Conservation (phyloP, 2,797 vertebrate genomes). For the Enteromius argenteus region DNA sequence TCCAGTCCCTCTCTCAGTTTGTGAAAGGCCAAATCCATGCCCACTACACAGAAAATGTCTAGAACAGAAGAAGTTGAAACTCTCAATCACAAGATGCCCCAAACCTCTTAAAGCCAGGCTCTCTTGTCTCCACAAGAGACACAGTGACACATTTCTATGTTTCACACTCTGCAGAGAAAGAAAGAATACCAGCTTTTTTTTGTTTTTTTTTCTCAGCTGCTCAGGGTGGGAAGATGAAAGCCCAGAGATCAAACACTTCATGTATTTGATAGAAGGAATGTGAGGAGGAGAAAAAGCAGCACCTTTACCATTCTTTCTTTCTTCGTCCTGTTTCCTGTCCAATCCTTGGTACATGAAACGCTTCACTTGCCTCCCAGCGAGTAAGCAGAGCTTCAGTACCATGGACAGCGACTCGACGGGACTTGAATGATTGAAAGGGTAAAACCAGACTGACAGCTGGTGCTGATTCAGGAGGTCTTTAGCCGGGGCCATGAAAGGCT, state of each 20-base stretch:
- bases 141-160: constrained; percentile 47
- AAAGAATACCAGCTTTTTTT: constrained; percentile 17
- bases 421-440: constrained; percentile 20
- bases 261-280: constrained; percentile 42
- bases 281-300: constrained; percentile 19
- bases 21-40: constrained; percentile 44
- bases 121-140: constrained; percentile 45
- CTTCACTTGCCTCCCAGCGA: constrained; percentile 35
- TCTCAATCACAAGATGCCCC: constrained; percentile 37
- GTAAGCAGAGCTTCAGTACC: constrained; percentile 9
- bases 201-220: constrained; percentile 7
- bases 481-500: background rate
- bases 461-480: constrained; percentile 13
- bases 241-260: constrained; percentile 48
- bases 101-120: constrained; percentile 43
- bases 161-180: constrained; percentile 36
- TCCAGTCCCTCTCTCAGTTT: constrained; percentile 34
- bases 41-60: constrained; percentile 28
- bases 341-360: constrained; percentile 24
- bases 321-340: constrained; percentile 30
- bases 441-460: constrained; percentile 13
- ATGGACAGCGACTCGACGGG: constrained; percentile 1
- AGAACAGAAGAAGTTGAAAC: constrained; percentile 35
- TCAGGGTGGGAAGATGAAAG: constrained; percentile 50
- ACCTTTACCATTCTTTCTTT: constrained; percentile 41